Conservation (phyloP, 2,888 invertebrate species). For the Nineta flava region DNA sequence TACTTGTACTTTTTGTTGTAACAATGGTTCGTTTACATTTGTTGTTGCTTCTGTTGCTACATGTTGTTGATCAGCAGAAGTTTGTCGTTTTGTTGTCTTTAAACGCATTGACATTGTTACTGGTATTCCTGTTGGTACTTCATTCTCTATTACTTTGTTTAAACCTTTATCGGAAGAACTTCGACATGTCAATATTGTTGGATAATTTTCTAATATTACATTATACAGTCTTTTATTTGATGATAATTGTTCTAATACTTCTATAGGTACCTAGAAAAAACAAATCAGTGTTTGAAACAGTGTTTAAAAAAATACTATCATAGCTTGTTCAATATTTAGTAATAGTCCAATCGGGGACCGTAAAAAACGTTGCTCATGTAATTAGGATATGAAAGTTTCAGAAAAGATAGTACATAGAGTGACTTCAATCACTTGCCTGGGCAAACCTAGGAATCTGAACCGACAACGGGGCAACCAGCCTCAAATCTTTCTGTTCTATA, state of each 20-base stretch:
- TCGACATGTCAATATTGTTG: conserved; percentile 44
- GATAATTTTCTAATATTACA: conserved; percentile 56
- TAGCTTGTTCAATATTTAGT: too few relatives aligned
- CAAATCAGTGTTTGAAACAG: background rate
- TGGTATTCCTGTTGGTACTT: conserved; percentile 29
- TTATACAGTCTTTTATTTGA: conserved; percentile 50
- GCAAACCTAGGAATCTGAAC: too few relatives aligned
- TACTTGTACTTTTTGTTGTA: conserved; percentile 11
- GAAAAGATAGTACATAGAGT: too few relatives aligned
- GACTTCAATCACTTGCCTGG: too few relatives aligned
- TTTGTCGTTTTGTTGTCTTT: conserved; percentile 23
- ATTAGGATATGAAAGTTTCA: too few relatives aligned
- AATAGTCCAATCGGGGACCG: too few relatives aligned
- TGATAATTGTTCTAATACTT: conserved; percentile 44
- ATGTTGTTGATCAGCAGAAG: background rate
- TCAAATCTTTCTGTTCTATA: too few relatives aligned
- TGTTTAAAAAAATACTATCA: too few relatives aligned
- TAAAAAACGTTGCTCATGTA: too few relatives aligned
- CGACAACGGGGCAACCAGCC: too few relatives aligned
- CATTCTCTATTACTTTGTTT: conserved; percentile 24
- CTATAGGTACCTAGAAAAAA: conserved; percentile 41
- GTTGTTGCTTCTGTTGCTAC: conserved; percentile 2
- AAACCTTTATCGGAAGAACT: conserved; percentile 48
- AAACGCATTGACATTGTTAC: conserved; percentile 48
- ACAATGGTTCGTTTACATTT: conserved; percentile 7